Evolutionary conservation across 1,140 invertebrate species (phyloP).

Genomic region (Laupala kohalensis): DNA sequence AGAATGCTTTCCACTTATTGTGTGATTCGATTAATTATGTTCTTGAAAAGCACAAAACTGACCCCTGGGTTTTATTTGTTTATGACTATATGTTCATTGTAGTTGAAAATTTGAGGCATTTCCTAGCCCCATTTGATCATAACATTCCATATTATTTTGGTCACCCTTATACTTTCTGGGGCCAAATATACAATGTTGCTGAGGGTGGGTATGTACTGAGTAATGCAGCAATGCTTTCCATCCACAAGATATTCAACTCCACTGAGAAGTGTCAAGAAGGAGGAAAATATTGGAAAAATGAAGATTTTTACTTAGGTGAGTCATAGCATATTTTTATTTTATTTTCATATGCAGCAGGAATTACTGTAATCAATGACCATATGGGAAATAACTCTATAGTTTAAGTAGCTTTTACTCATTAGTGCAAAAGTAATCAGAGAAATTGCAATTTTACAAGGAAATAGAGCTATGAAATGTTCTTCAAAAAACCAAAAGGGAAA

Average conservation of each 20-base stretch:
- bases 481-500: too few species aligned
- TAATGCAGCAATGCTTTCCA: constrained; percentile 24
- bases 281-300: constrained; percentile 39
- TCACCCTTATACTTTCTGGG: constrained; percentile 33
- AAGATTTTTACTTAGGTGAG: constrained; percentile 39
- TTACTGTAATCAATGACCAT: too few species aligned
- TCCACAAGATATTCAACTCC: constrained; percentile 29
- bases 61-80: constrained; percentile 20
- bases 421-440: neutral
- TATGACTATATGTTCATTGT: constrained; percentile 19
- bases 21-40: constrained; percentile 16
- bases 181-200: constrained; percentile 33
- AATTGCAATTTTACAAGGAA: neutral
- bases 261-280: constrained; percentile 28
- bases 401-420: too few species aligned
- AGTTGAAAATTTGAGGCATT: constrained; percentile 20
- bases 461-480: neutral
- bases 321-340: neutral
- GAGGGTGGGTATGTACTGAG: constrained; percentile 38
- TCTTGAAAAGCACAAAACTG: constrained; percentile 2
- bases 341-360: too few species aligned
- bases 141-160: constrained; percentile 33
- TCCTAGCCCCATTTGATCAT: constrained; percentile 16
- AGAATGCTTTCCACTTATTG: constrained; percentile 19
- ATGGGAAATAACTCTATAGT: too few species aligned